phyloP scores from a whole-genome alignment of 2,888 invertebrate species.

The Danaus chrysippus region DNA sequence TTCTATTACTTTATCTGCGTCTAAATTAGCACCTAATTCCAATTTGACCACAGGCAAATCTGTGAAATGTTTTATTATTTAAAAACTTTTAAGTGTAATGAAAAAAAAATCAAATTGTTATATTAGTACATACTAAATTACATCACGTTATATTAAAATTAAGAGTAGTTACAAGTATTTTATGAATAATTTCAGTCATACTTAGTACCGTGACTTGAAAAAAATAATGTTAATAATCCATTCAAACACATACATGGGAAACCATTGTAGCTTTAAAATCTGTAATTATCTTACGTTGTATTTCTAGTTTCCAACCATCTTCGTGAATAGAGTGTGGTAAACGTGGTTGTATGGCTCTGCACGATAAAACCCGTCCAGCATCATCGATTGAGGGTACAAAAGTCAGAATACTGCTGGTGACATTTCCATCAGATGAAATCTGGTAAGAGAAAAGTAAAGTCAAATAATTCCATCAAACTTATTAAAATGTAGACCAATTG shows the following conservation, averaged over 20 bases:
- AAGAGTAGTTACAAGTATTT: too few relatives aligned
- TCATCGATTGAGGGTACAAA: slow-evolving; percentile 83
- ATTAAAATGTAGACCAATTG: too few relatives aligned
- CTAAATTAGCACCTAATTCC: slow-evolving; percentile 85
- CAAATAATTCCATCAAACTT: too few relatives aligned
- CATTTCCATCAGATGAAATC: slow-evolving; percentile 80
- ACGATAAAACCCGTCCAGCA: slow-evolving; percentile 74
- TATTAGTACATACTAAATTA: too few relatives aligned
- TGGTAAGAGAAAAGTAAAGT: slow-evolving; percentile 29
- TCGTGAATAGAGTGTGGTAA: slow-evolving; percentile 78
- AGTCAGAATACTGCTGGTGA: slow-evolving; percentile 82
- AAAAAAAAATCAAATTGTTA: too few relatives aligned
- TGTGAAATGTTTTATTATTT: slow-evolving; percentile 42
- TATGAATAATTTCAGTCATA: too few relatives aligned
- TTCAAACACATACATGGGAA: too few relatives aligned
- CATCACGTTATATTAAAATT: too few relatives aligned
- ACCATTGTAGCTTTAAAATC: background rate
- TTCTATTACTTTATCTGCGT: slow-evolving; percentile 86
- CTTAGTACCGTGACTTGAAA: too few relatives aligned
- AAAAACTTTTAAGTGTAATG: too few relatives aligned
- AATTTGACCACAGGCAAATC: slow-evolving; percentile 86
- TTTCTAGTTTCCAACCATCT: slow-evolving; percentile 83
- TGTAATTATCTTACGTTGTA: slow-evolving; percentile 77
- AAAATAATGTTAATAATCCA: background rate
- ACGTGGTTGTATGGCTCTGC: slow-evolving; percentile 64